Evolutionary conservation across 1,140 invertebrate species (phyloP).

Genomic region (Sinella curviseta): DNA sequence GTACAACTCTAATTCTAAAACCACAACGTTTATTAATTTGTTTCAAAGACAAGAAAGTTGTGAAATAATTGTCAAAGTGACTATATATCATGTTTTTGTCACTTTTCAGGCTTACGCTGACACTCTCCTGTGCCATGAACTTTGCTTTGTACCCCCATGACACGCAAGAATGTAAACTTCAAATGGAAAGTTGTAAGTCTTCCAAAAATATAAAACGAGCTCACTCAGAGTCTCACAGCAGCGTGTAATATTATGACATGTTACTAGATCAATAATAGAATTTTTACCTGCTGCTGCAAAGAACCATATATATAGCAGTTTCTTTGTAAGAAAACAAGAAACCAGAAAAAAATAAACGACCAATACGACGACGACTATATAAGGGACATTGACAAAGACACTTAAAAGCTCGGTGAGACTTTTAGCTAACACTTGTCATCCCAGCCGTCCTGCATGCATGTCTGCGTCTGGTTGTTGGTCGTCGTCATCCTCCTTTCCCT

Average conservation of each 20-base stretch:
- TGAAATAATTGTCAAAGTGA: too few relatives aligned
- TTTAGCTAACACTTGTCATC: not conserved
- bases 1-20: too few relatives aligned
- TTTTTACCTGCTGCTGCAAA: not conserved
- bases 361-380: too few relatives aligned
- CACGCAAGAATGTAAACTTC: constrained; percentile 84
- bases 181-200: constrained; percentile 87
- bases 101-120: constrained; percentile 67
- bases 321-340: too few relatives aligned
- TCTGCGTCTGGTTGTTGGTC: too few relatives aligned
- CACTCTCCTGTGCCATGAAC: constrained; percentile 85
- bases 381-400: not conserved
- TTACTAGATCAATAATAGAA: not conserved
- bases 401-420: not conserved
- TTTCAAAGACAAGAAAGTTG: too few relatives aligned
- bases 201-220: not conserved
- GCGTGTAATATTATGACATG: not conserved
- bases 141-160: constrained; percentile 89
- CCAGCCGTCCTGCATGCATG: not conserved
- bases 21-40: too few relatives aligned
- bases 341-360: too few relatives aligned
- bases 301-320: not conserved
- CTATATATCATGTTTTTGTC: not conserved
- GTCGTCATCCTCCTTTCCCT: too few relatives aligned
- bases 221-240: not conserved